Evolutionary conservation across 2,113 vertebrate species (phyloP), one percentile per base, ranked within the genome.

Genomic region (Oryctolagus cuniculus): DNA sequence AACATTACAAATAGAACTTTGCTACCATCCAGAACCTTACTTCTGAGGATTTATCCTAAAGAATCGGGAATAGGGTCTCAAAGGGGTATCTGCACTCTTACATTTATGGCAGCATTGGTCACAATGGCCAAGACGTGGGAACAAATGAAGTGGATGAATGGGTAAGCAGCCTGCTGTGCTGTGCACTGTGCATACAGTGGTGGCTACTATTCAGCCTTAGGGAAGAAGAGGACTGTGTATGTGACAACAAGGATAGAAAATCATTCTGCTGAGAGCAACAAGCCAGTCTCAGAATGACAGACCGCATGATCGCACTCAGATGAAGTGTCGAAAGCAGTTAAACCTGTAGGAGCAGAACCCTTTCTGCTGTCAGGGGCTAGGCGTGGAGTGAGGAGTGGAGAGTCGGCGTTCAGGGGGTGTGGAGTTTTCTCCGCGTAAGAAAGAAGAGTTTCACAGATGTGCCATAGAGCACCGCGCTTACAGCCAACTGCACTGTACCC

Each of bases 351-450:
- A 31, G 74, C 58, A 49, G 49, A 44, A 21, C n/a, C n/a, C n/a
- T n/a, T n/a, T n/a, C n/a, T n/a, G 74, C 2, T 22, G 9, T 49
- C 55, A 25, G 77, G 73, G 29, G 27, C 21, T 27, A 16, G 7
- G 7, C 4, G 44, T 44, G 44, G 13, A 51, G 6, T 3, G 6
- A 12, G 10, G 21, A 6, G 2, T 3, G 9, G 36, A 31, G 9
- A 25, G 11, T 1, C 5, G 19, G 6, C 3, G 44, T 1, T 11
- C 7, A 17, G 7, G 19, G 19, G 27, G 11, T 2, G 1, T 10
- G 29, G 31, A 15, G 25, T 53, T 49, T 51, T 44, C 21, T 27
- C 49, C n/a, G 25, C 31, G 34, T 17, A 22, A 31, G 27, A 69
- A 10, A 44, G 75, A 79, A 1, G 10, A 22, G 36, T 21, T 25